Evolutionary conservation across 2,888 invertebrate genomes (phyloP).

Genomic region (Drosophila koepferae): DNA sequence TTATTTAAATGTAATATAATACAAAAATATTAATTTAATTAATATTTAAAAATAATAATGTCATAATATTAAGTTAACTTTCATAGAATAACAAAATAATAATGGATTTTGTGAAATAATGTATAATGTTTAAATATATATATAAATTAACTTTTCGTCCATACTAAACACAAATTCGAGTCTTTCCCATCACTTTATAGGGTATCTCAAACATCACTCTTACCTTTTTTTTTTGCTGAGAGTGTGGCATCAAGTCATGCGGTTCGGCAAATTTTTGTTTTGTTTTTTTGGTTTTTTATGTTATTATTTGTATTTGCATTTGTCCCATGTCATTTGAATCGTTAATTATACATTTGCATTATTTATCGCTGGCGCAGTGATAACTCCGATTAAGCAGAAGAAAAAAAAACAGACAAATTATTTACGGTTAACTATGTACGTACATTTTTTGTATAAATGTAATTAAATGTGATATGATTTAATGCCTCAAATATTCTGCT

Average conservation of each 20-base stretch:
- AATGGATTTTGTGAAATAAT: not conserved
- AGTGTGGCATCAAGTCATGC: conserved; percentile 53
- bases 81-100: not conserved
- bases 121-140: too few species aligned
- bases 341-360: conserved; percentile 45
- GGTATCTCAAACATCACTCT: not conserved
- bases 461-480: conserved; percentile 16
- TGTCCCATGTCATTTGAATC: conserved; percentile 45
- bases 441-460: not conserved
- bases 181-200: not conserved
- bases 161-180: not conserved
- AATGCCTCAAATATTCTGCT: conserved; percentile 10
- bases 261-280: conserved; percentile 16
- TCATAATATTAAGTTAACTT: not conserved
- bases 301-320: conserved; percentile 10
- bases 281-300: conserved; percentile 12
- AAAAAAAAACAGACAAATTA: not conserved
- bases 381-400: conserved; percentile 23
- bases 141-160: too few species aligned
- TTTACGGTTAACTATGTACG: not conserved
- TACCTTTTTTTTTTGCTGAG: conserved; percentile 6
- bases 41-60: too few species aligned
- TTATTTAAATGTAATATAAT: too few species aligned
- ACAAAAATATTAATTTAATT: too few species aligned
- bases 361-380: conserved; percentile 39